Evolutionary conservation across 2,113 vertebrate species (phyloP).

Genomic region (Podarcis cretensis): DNA sequence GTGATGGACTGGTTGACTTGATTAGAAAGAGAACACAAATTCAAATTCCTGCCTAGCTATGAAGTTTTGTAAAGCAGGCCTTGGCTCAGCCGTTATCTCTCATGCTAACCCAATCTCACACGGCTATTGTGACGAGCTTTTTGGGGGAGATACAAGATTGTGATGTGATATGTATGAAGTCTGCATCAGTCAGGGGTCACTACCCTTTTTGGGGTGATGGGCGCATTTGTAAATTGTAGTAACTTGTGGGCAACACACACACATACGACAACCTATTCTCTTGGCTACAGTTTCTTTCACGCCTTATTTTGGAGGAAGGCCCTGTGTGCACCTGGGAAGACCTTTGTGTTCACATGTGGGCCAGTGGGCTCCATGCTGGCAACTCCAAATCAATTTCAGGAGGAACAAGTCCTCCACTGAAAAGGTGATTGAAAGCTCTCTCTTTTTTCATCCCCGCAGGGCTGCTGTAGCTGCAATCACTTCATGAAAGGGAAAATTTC

Average conservation of each 20-base stretch:
- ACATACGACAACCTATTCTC: too few relatives aligned
- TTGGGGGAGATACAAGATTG: background rate
- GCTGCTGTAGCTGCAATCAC: background rate
- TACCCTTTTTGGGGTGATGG: too few relatives aligned
- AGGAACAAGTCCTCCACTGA: background rate
- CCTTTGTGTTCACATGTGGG: too few relatives aligned
- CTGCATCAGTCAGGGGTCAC: background rate
- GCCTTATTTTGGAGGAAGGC: too few relatives aligned
- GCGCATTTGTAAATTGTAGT: too few relatives aligned
- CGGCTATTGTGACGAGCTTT: background rate
- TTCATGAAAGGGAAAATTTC: background rate
- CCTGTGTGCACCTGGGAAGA: too few relatives aligned
- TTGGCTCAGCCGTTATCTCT: background rate
- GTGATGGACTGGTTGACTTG: background rate
- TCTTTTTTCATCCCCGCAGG: background rate
- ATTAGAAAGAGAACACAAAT: background rate
- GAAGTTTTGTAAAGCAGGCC: background rate
- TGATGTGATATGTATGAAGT: background rate
- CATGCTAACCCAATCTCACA: background rate
- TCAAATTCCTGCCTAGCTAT: background rate
- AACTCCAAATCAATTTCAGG: background rate
- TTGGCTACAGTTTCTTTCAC: too few relatives aligned
- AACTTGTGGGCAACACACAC: too few relatives aligned
- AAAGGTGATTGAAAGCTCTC: background rate
- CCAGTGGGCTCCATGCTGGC: too few relatives aligned